Evolutionary conservation across 2,888 invertebrate species (phyloP).

Genomic region (Elegia similella): DNA sequence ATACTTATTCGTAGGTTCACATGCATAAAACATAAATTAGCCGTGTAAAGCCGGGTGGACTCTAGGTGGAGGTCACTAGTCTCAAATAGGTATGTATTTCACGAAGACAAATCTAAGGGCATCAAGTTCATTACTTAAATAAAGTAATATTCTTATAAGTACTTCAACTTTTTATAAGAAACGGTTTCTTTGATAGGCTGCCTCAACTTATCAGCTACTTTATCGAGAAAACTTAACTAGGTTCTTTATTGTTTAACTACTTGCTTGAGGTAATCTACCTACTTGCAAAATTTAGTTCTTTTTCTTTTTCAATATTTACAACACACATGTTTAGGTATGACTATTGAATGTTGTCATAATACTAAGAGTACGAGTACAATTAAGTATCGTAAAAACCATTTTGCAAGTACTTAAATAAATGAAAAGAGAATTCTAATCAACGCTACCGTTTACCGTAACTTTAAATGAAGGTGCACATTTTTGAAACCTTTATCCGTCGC

Average conservation of each 20-base stretch:
- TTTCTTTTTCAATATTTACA: not conserved
- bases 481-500: conserved; percentile 55
- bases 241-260: conserved; percentile 4
- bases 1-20: too few species aligned
- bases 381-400: conserved; percentile 35
- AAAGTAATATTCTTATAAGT: not conserved
- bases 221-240: not conserved
- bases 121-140: not conserved
- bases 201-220: not conserved
- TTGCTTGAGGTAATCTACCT: not conserved
- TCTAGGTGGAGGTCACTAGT: too few species aligned
- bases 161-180: not conserved
- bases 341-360: not conserved
- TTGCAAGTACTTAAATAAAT: conserved; percentile 42
- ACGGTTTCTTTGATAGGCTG: not conserved
- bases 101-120: too few species aligned
- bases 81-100: too few species aligned
- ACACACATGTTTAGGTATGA: too few species aligned
- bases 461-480: conserved; percentile 64
- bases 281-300: not conserved
- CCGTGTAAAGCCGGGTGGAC: too few species aligned
- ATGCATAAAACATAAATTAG: too few species aligned
- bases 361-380: not conserved
- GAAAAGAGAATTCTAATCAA: conserved; percentile 57
- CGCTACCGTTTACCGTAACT: conserved; percentile 45